phyloP scores from a whole-genome alignment of 2,113 vertebrate genomes.

The Dromiciops gliroides region DNA sequence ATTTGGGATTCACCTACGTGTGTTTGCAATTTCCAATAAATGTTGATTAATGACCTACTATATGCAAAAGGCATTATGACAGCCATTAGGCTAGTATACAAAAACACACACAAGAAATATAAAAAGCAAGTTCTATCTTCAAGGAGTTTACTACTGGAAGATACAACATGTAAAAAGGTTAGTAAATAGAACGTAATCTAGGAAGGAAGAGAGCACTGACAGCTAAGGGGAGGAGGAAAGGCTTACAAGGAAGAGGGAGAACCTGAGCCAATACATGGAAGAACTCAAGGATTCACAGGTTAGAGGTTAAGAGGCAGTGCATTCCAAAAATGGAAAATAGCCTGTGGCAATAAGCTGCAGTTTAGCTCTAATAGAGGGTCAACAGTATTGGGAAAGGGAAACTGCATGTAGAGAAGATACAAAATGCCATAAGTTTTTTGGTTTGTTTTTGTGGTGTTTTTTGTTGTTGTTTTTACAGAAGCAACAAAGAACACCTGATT shows the following conservation, averaged over 20 bases:
- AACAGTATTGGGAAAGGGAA: background rate
- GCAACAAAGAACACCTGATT: background rate
- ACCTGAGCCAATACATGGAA: background rate
- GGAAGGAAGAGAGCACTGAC: too few relatives aligned
- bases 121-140: background rate
- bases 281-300: background rate
- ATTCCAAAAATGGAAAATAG: background rate
- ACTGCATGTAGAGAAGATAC: background rate
- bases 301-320: background rate
- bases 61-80: background rate
- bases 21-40: background rate
- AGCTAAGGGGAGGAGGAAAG: background rate
- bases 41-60: background rate
- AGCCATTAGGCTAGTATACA: background rate
- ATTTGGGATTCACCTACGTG: background rate
- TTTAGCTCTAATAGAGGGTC: background rate
- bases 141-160: too few relatives aligned
- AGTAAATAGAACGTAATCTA: background rate
- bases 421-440: too few relatives aligned
- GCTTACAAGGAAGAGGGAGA: background rate
- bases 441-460: too few relatives aligned
- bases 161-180: background rate
- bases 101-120: background rate
- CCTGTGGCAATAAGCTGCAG: background rate
- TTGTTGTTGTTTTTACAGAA: background rate